A percentile compares a stretch with the other conserved stretches of the same genome.
These are phyloP conservation scores for Melanotus villosus DNA, from an alignment of 2,888 invertebrate genomes.

Conservation along the genomic window DNA sequence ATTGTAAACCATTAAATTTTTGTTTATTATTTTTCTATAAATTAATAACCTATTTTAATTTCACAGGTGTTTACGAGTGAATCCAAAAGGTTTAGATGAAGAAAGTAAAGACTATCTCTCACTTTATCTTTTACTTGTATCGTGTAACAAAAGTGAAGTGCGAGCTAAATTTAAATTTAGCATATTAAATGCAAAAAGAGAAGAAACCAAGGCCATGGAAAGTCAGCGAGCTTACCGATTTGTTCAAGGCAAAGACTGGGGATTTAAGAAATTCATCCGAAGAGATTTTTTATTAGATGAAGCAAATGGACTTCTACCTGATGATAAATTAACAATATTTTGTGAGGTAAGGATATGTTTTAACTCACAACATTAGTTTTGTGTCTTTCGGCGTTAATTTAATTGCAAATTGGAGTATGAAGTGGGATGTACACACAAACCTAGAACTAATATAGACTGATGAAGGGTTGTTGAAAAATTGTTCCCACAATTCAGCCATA, in stretches of 20 bases:
- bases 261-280: slow-evolving; percentile 99
- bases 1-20: too few relatives aligned
- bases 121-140: slow-evolving; percentile 97
- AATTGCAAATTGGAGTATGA: too few relatives aligned
- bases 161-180: slow-evolving; percentile 99
- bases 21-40: too few relatives aligned
- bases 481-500: too few relatives aligned
- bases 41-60: too few relatives aligned
- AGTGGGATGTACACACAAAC: too few relatives aligned
- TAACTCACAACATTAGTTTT: too few relatives aligned
- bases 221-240: slow-evolving; percentile 97
- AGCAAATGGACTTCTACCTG: slow-evolving; percentile 97
- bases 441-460: too few relatives aligned
- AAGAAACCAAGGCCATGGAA: slow-evolving; percentile 99
- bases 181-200: slow-evolving; percentile 99
- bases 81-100: slow-evolving; percentile 99
- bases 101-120: slow-evolving; percentile 99
- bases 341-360: slow-evolving; percentile 84
- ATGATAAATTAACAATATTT: slow-evolving; percentile 99
- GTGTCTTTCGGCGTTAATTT: too few relatives aligned
- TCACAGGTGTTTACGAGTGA: slow-evolving; percentile 95
- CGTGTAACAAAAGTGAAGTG: slow-evolving; percentile 99
- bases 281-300: slow-evolving; percentile 99
- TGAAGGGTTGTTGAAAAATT: too few relatives aligned
- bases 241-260: slow-evolving; percentile 99